A percentile compares a stretch with the other conserved stretches of the same genome.
phyloP scores from a whole-genome alignment of 2,888 invertebrate genomes.

The Cheilosia grossa region DNA sequence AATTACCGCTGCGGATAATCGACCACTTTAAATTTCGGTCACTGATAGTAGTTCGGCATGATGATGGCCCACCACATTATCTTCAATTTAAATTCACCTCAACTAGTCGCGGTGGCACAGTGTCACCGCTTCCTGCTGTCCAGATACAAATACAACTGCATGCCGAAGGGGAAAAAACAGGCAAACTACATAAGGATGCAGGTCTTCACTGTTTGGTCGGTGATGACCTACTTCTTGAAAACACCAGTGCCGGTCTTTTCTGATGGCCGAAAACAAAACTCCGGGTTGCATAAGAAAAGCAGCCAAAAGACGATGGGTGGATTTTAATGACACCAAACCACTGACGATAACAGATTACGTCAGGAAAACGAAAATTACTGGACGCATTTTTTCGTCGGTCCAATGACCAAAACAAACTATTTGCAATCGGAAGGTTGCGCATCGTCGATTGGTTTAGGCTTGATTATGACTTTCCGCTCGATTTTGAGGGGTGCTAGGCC shows the following conservation, averaged over 20 bases:
- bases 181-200: conserved; percentile 28
- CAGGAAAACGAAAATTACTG: conserved; percentile 23
- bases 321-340: conserved; percentile 40
- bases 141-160: conserved; percentile 9
- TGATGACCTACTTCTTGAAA: conserved; percentile 48
- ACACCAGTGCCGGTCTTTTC: conserved; percentile 31
- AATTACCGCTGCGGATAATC: conserved; percentile 12
- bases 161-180: conserved; percentile 36
- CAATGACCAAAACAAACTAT: conserved; percentile 40
- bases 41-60: conserved; percentile 18
- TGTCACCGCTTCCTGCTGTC: conserved; percentile 4
- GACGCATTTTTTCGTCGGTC: conserved; percentile 17
- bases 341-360: conserved; percentile 25
- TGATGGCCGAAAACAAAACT: conserved; percentile 26
- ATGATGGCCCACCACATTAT: background rate
- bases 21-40: conserved; percentile 22
- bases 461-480: conserved; percentile 18
- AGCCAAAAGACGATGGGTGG: conserved; percentile 26
- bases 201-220: background rate
- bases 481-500: conserved; percentile 28
- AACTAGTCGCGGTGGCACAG: conserved; percentile 1
- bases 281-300: conserved; percentile 35
- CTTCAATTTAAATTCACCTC: conserved; percentile 13
- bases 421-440: conserved; percentile 16
- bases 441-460: conserved; percentile 11